Conservation (phyloP, 1,140 invertebrate species). For the Drosophila sulfurigaster region DNA sequence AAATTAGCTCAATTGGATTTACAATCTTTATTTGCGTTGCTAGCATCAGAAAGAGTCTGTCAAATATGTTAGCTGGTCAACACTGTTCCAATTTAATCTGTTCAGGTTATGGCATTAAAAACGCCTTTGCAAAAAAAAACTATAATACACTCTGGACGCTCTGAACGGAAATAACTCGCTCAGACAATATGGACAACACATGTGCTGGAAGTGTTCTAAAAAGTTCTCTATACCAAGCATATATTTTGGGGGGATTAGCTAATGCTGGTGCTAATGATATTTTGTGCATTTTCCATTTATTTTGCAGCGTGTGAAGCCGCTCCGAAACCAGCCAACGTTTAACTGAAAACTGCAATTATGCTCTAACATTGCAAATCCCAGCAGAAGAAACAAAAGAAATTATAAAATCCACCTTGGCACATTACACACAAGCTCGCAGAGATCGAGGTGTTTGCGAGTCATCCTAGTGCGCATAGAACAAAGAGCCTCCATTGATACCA, state of each 20-base stretch:
- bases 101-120: neutral
- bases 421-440: conserved; percentile 17
- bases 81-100: neutral
- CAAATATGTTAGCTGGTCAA: too few relatives aligned
- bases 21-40: too few relatives aligned
- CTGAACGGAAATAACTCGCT: conserved; percentile 24
- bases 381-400: conserved; percentile 15
- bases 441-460: neutral
- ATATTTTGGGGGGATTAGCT: conserved; percentile 40
- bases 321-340: conserved; percentile 46
- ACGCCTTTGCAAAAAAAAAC: neutral
- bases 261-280: neutral
- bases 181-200: conserved; percentile 70
- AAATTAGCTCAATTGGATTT: too few relatives aligned
- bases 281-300: conserved; percentile 10
- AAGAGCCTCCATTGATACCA: neutral
- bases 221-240: conserved; percentile 14
- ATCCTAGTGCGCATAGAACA: conserved; percentile 29
- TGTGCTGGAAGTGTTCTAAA: conserved; percentile 41
- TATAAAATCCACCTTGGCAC: conserved; percentile 13
- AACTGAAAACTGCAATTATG: conserved; percentile 51
- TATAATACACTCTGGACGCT: neutral
- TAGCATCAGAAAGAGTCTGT: too few relatives aligned
- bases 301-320: conserved; percentile 74
- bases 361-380: conserved; percentile 41